These are phyloP conservation scores for Proteles cristata DNA, from an alignment of 2,113 vertebrate species.

Conservation along the genomic window DNA sequence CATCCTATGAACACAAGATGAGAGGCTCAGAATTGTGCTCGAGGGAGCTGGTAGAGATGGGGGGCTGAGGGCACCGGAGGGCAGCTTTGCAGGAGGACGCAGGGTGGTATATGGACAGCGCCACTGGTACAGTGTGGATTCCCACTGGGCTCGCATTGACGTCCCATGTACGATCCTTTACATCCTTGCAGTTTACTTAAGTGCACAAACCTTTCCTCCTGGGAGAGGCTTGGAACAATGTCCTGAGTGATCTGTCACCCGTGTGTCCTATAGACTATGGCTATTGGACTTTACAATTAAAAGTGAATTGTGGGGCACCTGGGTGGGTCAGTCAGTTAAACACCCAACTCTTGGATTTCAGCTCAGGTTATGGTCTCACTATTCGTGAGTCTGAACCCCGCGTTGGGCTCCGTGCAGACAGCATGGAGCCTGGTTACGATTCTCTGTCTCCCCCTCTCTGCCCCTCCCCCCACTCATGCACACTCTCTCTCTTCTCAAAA, in stretches of 20 bases:
- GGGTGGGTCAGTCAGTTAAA: no score
- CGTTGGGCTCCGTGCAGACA: no score
- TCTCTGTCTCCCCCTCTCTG: no score
- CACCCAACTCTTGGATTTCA: no score
- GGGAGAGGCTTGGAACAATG: constrained; percentile 26
- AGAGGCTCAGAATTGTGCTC: background rate
- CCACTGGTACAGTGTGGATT: background rate
- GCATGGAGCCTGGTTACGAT: no score
- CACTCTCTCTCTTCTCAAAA: no score
- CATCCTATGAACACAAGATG: constrained; percentile 49
- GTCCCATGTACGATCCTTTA: fast-evolving
- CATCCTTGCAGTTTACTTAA: background rate
- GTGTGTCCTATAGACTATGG: constrained; percentile 23
- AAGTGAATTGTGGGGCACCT: background rate
- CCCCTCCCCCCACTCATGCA: no score
- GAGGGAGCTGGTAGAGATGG: background rate
- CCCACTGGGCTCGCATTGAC: fast-evolving
- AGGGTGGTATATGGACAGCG: no score
- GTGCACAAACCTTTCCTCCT: background rate
- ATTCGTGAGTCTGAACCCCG: no score
- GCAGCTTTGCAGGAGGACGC: background rate
- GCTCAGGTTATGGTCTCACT: no score
- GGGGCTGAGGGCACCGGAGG: background rate
- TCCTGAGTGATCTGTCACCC: constrained; percentile 21
- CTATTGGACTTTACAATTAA: background rate